Evolutionary conservation across 2,113 vertebrate species (phyloP), one percentile per base, ranked within the genome.

Genomic region (Catagonus wagneri): DNA sequence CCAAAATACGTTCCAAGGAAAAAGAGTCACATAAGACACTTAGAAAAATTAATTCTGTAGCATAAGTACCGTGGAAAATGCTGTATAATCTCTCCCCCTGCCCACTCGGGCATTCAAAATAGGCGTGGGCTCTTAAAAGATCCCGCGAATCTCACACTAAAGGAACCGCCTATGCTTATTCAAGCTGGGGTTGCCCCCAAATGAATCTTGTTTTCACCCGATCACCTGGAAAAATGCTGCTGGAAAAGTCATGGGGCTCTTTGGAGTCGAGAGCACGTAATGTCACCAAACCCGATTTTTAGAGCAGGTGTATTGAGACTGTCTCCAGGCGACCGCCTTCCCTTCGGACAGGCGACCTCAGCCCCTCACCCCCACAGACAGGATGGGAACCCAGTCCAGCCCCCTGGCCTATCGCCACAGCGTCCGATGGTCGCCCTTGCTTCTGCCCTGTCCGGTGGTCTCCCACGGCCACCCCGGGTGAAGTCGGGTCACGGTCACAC

Each of bases 321-420:
- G 4, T 32, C 69, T 80, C 19, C 10, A 7, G 17, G 15, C 36
- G 69, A 61, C 22, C 63, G 60, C 61, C 39, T 8, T 72, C 44
- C 89, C 32, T 74, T 71, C 3, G 20, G 78, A 60, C 27, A 68
- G n/a, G 50, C 10, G n/a, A 7, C 29, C 52, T 50, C 15, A 4
- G n/a, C 19, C 2, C 15, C 22, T 44, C 44, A 44, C 5, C 44
- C 44, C 44, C 44, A 44, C 19, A n/a, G 44, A 5, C 15, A 6
- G 2, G 52, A 11, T 2, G 9, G 29, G 25, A 14, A 44, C 22
- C 58, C 34, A 1, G 9, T 14, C 81, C 9, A 9, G n/a, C 75
- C n/a, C 13, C 15, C 25, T 8, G 1, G 10, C 56, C 56, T 20
- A 1, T 9, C 6, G 1, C 20, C 2, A 15, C 32, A 20, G 20